These are phyloP conservation scores for Nothocercus nigrocapillus DNA, from an alignment of 2,113 vertebrate genomes.

Conservation along the genomic window DNA sequence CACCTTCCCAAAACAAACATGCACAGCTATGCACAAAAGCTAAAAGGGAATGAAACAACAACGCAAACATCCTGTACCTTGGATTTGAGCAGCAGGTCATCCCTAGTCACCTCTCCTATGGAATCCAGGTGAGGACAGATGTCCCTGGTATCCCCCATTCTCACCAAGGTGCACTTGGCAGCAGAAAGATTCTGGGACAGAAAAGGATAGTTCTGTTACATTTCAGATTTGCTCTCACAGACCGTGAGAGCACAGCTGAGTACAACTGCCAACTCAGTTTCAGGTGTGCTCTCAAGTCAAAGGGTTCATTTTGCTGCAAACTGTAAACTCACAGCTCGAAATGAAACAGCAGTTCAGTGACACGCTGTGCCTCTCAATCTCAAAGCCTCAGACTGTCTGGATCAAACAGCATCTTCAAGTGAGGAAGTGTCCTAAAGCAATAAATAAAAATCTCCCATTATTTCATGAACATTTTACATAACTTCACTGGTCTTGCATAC, in stretches of 20 bases:
- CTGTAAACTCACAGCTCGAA: not conserved
- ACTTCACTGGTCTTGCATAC: not conserved
- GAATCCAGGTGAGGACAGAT: constrained; percentile 93
- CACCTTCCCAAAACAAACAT: not conserved
- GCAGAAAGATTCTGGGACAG: not conserved
- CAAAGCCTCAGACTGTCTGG: not conserved
- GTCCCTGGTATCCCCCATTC: constrained; percentile 87
- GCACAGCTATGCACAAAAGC: not conserved
- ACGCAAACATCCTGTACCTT: constrained; percentile 80
- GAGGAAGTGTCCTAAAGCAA: not conserved
- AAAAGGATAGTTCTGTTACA: not conserved
- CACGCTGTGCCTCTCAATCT: not conserved
- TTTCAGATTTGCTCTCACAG: not conserved
- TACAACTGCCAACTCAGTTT: not conserved
- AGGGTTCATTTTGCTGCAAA: not conserved
- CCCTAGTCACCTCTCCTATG: constrained; percentile 95
- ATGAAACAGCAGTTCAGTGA: not conserved
- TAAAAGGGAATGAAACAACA: not conserved
- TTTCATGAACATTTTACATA: not conserved
- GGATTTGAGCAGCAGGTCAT: constrained; percentile 93
- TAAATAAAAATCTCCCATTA: not conserved
- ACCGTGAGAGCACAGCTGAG: not conserved
- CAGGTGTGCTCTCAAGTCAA: not conserved
- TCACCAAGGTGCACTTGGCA: constrained; percentile 42
- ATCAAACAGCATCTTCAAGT: not conserved